Evolutionary conservation across 2,888 invertebrate species (phyloP).

Genomic region (Sesia bembeciformis): DNA sequence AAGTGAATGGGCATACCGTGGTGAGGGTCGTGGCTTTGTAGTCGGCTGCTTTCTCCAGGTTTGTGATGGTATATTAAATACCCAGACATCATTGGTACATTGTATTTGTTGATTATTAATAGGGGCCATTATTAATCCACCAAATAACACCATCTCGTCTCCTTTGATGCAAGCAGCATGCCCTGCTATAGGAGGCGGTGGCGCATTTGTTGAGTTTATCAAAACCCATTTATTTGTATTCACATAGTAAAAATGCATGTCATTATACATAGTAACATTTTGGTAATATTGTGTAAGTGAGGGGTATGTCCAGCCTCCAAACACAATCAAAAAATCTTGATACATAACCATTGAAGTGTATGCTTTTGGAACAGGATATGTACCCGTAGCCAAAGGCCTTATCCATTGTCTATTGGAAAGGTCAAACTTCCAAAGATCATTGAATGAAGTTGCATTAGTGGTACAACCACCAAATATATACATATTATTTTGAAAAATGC

Average conservation of each 20-base stretch:
- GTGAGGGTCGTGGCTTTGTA: conserved; percentile 80
- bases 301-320: conserved; percentile 97
- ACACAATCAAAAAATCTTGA: conserved; percentile 87
- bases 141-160: conserved; percentile 89
- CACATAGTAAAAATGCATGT: conserved; percentile 91
- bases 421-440: conserved; percentile 96
- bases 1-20: conserved; percentile 95
- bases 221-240: conserved; percentile 85
- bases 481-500: conserved; percentile 88
- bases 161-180: conserved; percentile 92
- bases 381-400: conserved; percentile 85
- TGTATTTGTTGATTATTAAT: conserved; percentile 60
- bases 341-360: conserved; percentile 94
- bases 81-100: conserved; percentile 91
- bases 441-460: conserved; percentile 94
- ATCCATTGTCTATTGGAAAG: conserved; percentile 90
- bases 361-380: conserved; percentile 96
- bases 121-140: conserved; percentile 76
- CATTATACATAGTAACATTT: conserved; percentile 91
- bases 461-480: conserved; percentile 98
- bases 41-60: conserved; percentile 86
- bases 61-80: conserved; percentile 83
- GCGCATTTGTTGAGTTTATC: conserved; percentile 78
- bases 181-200: conserved; percentile 90
- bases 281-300: conserved; percentile 89